phyloP scores from a whole-genome alignment of 2,888 invertebrate genomes.

The Hemicrepidius hirtus region DNA sequence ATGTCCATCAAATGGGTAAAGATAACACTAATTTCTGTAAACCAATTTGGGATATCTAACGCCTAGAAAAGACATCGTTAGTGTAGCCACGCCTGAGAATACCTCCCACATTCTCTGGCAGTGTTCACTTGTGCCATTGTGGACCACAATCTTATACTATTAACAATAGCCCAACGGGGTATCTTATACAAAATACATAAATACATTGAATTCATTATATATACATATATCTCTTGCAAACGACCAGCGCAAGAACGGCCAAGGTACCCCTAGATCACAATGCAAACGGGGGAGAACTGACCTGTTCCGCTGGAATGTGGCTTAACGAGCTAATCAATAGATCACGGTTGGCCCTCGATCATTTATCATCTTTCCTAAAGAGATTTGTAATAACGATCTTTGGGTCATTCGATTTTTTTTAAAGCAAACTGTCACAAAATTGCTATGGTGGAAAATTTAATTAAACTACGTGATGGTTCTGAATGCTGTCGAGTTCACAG shows the following conservation, averaged over 20 bases:
- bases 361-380: conserved; percentile 72
- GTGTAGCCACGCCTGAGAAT: conserved; percentile 65
- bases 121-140: conserved; percentile 69
- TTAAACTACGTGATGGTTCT: conserved; percentile 32
- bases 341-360: conserved; percentile 72
- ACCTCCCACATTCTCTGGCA: conserved; percentile 70
- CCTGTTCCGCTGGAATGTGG: conserved; percentile 67
- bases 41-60: conserved; percentile 67
- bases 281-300: conserved; percentile 56
- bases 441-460: conserved; percentile 59
- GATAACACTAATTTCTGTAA: conserved; percentile 64
- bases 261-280: conserved; percentile 53
- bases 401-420: conserved; percentile 67
- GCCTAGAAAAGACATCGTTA: conserved; percentile 68
- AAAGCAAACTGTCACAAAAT: conserved; percentile 67
- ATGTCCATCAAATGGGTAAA: conserved; percentile 49
- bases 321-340: conserved; percentile 74
- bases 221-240: conserved; percentile 70
- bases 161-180: conserved; percentile 72
- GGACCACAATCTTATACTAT: conserved; percentile 71
- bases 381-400: conserved; percentile 71
- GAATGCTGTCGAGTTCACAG: conserved; percentile 2
- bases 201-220: conserved; percentile 73
- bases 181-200: conserved; percentile 73
- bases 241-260: conserved; percentile 56